These are phyloP conservation scores for Pogonocherus hispidulus DNA, from an alignment of 2,888 invertebrate species.

Conservation along the genomic window DNA sequence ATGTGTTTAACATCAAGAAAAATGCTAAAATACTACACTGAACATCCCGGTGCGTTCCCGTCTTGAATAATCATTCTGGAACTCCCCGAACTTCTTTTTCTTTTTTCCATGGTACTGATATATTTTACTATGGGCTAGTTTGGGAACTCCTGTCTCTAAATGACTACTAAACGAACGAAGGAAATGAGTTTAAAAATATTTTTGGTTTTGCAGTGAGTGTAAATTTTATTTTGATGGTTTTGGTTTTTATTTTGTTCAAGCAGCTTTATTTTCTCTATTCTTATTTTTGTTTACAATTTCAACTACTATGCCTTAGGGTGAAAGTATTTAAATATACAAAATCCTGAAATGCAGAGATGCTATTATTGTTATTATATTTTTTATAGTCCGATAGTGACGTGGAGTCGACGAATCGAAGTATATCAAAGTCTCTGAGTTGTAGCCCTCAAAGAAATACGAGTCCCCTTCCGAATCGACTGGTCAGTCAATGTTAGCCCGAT, in stretches of 20 bases:
- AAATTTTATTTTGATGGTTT: neutral
- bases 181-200: neutral
- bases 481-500: conserved; percentile 56
- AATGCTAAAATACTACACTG: too few relatives aligned
- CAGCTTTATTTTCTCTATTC: neutral
- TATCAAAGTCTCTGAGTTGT: conserved; percentile 38
- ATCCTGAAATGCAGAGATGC: neutral
- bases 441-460: conserved; percentile 48
- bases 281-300: neutral
- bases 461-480: conserved; percentile 51
- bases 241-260: neutral
- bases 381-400: conserved; percentile 51
- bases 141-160: too few relatives aligned
- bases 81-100: too few relatives aligned
- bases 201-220: neutral
- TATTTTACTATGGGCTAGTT: too few relatives aligned
- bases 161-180: too few relatives aligned
- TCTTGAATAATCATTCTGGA: too few relatives aligned
- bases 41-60: too few relatives aligned
- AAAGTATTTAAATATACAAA: neutral
- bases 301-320: neutral
- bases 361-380: conserved; percentile 16
- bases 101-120: too few relatives aligned
- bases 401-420: conserved; percentile 47
- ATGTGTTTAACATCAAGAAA: too few relatives aligned